Evolutionary conservation across 35 echinoderm and acorn worm species (phyloP), one percentile per base, ranked within the genome.

Genomic region (Apostichopus parvimensis): DNA sequence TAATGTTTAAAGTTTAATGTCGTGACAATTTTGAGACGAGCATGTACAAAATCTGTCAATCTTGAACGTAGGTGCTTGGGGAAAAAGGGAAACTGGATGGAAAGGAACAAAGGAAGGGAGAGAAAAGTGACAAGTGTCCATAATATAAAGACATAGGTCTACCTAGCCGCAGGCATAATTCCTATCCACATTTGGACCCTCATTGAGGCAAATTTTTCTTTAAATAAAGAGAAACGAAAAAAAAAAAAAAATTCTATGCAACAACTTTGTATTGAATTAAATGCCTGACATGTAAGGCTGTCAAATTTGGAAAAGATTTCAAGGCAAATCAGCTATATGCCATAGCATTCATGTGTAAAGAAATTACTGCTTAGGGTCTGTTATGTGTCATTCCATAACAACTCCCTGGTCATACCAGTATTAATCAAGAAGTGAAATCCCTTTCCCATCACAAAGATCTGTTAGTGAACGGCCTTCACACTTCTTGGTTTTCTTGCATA

Each of bases 381-480:
- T 75, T 75, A 75, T 75, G 71, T 75, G 71, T 75, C 71, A 75
- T 75, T 24, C 71, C 71, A 18, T n/a, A n/a, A n/a, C n/a, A n/a
- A n/a, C n/a, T n/a, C n/a, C n/a, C n/a, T n/a, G n/a, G n/a, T n/a
- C 71, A 75, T 75, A 75, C 71, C 71, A 18, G 71, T 75, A 22
- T 45, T 45, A 45, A 75, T 75, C 71, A 75, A n/a, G 71, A 14
- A n/a, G 1, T 4, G 71, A 7, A 75, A 75, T 75, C 20, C 12
- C 58, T 61, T 12, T 12, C 12, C 12, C 58, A 61, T 61, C 58
- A 61, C 12, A 61, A 6, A 9, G 8, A 61, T 61, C 58, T 61
- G 7, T 61, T 45, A 45, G 34, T 45, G 34, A 18, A 6, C 3
- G 71, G 71, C 17, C 71, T 75, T 75, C 71, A 75, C 17, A 18